Conservation (phyloP, 2,888 invertebrate genomes). For the Diploptera punctata region DNA sequence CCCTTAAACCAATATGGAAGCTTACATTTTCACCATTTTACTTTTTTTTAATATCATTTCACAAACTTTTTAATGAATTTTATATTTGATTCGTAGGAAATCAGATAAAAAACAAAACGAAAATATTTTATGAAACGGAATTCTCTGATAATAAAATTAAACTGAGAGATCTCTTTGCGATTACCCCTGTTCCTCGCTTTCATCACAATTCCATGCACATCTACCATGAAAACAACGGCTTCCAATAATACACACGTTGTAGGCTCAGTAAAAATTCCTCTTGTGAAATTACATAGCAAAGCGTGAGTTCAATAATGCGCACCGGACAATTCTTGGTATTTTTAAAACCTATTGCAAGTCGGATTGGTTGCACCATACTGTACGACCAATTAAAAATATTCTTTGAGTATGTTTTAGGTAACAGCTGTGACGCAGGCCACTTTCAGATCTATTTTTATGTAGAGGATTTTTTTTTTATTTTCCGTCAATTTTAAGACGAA, state of each 20-base stretch:
- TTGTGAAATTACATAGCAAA: constrained; percentile 6
- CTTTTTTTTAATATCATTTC: too few species aligned
- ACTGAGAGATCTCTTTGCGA: background rate
- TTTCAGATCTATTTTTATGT: too few species aligned
- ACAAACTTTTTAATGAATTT: constrained; percentile 4
- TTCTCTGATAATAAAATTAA: constrained; percentile 1
- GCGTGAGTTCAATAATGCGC: background rate
- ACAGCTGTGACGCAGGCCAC: too few species aligned
- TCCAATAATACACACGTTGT: too few species aligned
- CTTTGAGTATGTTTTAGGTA: too few species aligned
- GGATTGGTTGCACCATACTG: too few species aligned
- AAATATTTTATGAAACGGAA: constrained; percentile 5
- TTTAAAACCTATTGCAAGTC: too few species aligned
- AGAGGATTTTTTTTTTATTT: too few species aligned
- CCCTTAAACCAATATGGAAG: background rate
- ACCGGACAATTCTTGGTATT: constrained; percentile 5
- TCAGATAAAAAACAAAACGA: background rate
- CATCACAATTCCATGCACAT: constrained; percentile 8
- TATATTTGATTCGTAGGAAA: background rate
- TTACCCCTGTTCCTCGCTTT: constrained; percentile 4
- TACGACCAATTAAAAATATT: too few species aligned
- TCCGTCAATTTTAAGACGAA: too few species aligned
- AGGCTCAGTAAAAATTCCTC: constrained; percentile 9
- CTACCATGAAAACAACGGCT: too few species aligned
- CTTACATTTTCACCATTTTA: background rate